A percentile compares a stretch with the other conserved stretches of the same genome.
These are phyloP conservation scores for Orchesellides sinensis DNA, from an alignment of 2,888 invertebrate species.

Conservation along the genomic window DNA sequence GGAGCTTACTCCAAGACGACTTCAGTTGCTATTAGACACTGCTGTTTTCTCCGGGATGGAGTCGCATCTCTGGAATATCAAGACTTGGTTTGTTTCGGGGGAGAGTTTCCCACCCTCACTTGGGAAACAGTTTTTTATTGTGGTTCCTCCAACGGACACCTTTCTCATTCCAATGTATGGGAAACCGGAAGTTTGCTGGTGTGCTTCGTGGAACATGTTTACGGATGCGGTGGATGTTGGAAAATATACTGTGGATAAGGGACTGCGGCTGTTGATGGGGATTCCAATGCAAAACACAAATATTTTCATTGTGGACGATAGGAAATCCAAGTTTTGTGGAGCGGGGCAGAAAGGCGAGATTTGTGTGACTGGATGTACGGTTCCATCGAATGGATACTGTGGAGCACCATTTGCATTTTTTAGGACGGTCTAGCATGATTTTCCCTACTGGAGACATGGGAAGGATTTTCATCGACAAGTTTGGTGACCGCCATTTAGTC, in stretches of 20 bases:
- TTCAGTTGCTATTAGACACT: slow-evolving; percentile 10
- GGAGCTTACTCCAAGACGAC: slow-evolving; percentile 16
- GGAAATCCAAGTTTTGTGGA: not conserved
- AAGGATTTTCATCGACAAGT: slow-evolving; percentile 17
- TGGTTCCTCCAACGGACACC: not conserved
- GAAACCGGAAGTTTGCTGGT: slow-evolving; percentile 28
- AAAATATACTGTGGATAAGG: not conserved
- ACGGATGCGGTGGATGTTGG: slow-evolving; percentile 10
- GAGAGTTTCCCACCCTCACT: not conserved
- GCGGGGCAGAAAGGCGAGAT: slow-evolving; percentile 28
- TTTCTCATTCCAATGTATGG: slow-evolving; percentile 34
- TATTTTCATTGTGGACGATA: slow-evolving; percentile 19
- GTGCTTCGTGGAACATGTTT: slow-evolving; percentile 27
- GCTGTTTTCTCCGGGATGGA: slow-evolving; percentile 13
- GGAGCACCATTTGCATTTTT: no score
- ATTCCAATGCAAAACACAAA: slow-evolving; percentile 13
- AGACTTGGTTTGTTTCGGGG: slow-evolving; percentile 22
- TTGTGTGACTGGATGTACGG: slow-evolving; percentile 20
- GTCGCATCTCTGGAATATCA: not conserved
- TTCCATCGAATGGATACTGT: slow-evolving; percentile 15
- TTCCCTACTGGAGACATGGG: slow-evolving; percentile 34
- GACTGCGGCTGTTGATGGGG: not conserved
- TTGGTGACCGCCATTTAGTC: slow-evolving; percentile 1
- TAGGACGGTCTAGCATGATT: not conserved
- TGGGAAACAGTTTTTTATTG: slow-evolving; percentile 31